Percentiles rank a stretch among this genome's conserved stretches.
These are phyloP conservation scores for Ursus arctos DNA, from an alignment of 2,113 vertebrate genomes.

Conservation along the genomic window DNA sequence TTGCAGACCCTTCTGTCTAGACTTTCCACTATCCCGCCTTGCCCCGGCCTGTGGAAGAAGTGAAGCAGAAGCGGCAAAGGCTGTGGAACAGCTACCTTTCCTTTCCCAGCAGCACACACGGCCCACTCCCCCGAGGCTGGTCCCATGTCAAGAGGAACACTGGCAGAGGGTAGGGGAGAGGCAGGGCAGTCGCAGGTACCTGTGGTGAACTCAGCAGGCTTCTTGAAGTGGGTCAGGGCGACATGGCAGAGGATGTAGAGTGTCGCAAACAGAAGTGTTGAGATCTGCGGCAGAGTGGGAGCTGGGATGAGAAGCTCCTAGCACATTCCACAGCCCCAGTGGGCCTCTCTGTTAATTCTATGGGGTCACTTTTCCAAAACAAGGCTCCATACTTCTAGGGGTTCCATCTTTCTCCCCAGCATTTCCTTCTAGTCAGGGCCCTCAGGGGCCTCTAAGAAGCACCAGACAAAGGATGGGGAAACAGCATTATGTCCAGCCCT, in stretches of 20 bases:
- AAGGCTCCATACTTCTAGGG: neutral
- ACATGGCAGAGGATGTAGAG: conserved; percentile 97
- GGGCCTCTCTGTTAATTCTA: conserved; percentile 29
- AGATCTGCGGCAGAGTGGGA: conserved; percentile 91
- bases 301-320: neutral
- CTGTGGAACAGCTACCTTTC: neutral
- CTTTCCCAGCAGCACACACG: neutral
- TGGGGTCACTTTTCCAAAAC: neutral
- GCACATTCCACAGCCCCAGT: neutral
- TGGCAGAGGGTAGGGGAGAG: neutral
- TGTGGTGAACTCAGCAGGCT: conserved; percentile 94
- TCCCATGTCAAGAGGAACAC: neutral
- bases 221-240: conserved; percentile 96
- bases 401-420: neutral
- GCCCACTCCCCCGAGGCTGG: conserved; percentile 53
- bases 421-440: neutral
- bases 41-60: neutral
- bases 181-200: conserved; percentile 85
- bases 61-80: neutral
- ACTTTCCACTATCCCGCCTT: neutral
- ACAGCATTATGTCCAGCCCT: neutral
- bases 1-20: neutral
- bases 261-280: conserved; percentile 93
- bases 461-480: neutral
- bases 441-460: neutral